Conservation (phyloP, 2,797 vertebrate genomes). For the Poecilia picta region DNA sequence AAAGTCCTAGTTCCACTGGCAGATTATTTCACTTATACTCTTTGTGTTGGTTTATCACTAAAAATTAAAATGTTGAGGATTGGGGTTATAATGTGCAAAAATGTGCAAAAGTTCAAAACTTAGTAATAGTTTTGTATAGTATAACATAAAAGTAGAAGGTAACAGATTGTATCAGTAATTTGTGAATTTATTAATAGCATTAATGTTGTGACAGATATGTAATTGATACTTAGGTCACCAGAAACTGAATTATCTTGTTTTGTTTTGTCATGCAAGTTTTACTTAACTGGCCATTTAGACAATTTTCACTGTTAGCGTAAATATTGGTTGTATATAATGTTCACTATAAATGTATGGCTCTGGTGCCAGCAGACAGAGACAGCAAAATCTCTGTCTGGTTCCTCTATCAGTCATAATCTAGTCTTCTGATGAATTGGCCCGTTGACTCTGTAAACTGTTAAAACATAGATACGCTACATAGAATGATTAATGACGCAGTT, state of each 20-base stretch:
- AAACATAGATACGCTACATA: background rate
- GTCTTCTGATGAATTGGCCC: too few relatives aligned
- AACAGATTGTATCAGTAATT: slow-evolving; percentile 10
- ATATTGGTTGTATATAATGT: too few relatives aligned
- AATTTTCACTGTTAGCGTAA: too few relatives aligned
- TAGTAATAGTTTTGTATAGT: background rate
- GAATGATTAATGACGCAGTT: slow-evolving; percentile 22
- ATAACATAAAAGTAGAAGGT: background rate
- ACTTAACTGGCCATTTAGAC: too few relatives aligned
- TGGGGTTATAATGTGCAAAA: background rate
- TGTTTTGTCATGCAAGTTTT: too few relatives aligned
- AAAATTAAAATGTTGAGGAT: background rate
- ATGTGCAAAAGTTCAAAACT: background rate
- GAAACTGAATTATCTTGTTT: background rate
- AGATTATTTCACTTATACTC: too few relatives aligned
- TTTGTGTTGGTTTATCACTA: background rate
- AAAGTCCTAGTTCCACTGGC: too few relatives aligned
- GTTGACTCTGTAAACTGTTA: too few relatives aligned
- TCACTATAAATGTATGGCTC: too few relatives aligned
- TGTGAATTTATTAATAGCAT: slow-evolving; percentile 28
- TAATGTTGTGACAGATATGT: slow-evolving; percentile 15
- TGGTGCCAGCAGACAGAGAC: too few relatives aligned
- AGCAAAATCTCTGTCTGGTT: too few relatives aligned
- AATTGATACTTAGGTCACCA: slow-evolving; percentile 21
- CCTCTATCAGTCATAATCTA: too few relatives aligned